Percentiles rank a stretch among this genome's conserved stretches.
phyloP scores from a whole-genome alignment of 2,797 vertebrate species.

The Argentina silus region DNA sequence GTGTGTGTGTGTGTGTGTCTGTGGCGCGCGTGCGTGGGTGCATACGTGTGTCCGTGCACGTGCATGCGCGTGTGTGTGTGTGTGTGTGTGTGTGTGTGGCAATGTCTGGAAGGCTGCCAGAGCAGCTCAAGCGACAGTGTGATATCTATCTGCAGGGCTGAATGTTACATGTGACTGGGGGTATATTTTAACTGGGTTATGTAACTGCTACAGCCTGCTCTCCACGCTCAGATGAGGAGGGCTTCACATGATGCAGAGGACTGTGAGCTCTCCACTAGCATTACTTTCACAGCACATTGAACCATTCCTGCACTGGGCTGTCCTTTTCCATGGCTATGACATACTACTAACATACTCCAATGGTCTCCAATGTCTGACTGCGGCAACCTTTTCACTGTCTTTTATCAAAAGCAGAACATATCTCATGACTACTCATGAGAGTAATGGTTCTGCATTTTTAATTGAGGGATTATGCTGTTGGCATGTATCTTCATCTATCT shows the following conservation, averaged over 20 bases:
- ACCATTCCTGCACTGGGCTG: conserved; percentile 60
- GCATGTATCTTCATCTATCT: too few relatives aligned
- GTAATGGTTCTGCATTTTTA: too few relatives aligned
- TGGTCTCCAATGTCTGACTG: not conserved
- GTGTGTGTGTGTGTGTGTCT: conserved; percentile 33
- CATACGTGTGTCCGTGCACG: conserved; percentile 17
- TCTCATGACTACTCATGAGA: too few relatives aligned
- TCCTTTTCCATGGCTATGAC: not conserved
- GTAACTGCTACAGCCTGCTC: conserved; percentile 77
- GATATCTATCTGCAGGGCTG: conserved; percentile 78
- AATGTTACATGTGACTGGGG: conserved; percentile 81
- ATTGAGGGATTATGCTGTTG: too few relatives aligned
- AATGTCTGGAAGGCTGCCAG: conserved; percentile 75
- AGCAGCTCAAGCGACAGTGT: conserved; percentile 73
- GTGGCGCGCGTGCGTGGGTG: conserved; percentile 41
- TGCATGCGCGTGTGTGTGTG: not conserved
- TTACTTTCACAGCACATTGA: conserved; percentile 62
- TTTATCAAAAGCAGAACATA: too few relatives aligned
- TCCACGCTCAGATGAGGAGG: conserved; percentile 72
- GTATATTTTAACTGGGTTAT: conserved; percentile 84
- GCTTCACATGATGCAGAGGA: conserved; percentile 73
- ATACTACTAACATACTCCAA: conserved; percentile 39
- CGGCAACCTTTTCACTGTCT: too few relatives aligned
- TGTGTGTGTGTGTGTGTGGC: conserved; percentile 41
- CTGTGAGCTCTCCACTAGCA: conserved; percentile 63